Conservation (phyloP, 2,113 vertebrate genomes). For the Varanus komodoensis region DNA sequence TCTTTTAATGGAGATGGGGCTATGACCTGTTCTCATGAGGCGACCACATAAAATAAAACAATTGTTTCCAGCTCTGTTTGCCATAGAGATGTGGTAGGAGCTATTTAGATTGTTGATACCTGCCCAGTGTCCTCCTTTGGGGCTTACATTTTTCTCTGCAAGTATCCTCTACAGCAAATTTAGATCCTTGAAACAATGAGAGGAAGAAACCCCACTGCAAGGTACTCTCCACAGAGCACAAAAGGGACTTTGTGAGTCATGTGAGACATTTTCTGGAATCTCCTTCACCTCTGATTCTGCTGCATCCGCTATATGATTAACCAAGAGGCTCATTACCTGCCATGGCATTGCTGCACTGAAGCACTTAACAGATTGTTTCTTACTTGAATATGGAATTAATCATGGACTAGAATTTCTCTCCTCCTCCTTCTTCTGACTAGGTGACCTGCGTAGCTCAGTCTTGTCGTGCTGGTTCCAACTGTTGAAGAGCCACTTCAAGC, state of each 20-base stretch:
- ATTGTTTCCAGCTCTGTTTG: background rate
- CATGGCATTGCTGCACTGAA: background rate
- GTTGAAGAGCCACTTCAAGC: too few species aligned
- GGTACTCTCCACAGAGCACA: background rate
- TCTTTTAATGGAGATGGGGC: background rate
- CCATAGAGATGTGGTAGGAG: background rate
- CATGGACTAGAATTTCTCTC: background rate
- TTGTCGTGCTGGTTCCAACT: too few species aligned
- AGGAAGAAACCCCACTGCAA: conserved; percentile 34
- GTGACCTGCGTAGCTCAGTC: too few species aligned
- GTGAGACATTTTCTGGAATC: conserved; percentile 11
- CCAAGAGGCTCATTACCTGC: background rate
- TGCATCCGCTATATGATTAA: background rate
- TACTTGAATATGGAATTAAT: background rate
- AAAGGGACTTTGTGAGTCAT: conserved; percentile 35
- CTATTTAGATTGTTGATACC: background rate
- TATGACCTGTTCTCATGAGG: background rate
- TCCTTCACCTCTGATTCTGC: background rate
- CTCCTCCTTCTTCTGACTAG: too few species aligned
- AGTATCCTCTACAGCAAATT: conserved; percentile 41
- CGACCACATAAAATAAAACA: background rate
- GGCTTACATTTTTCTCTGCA: background rate
- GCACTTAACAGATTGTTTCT: background rate
- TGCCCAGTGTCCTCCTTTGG: background rate
- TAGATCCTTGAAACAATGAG: conserved; percentile 54